Evolutionary conservation across 2,113 vertebrate species (phyloP).

Genomic region (Microtus oregoni): DNA sequence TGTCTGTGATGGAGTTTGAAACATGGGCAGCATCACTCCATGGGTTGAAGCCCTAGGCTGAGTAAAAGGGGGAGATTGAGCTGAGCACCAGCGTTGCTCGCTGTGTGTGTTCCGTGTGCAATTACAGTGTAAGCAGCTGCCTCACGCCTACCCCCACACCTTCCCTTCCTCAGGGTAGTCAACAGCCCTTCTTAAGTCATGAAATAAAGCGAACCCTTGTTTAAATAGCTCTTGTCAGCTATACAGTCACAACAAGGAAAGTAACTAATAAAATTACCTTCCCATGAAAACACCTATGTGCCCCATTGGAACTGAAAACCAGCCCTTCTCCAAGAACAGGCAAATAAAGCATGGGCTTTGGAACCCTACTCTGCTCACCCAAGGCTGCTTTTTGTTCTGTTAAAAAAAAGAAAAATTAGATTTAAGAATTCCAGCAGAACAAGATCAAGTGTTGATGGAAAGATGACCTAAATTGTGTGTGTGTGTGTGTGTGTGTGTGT

Average conservation of each 20-base stretch:
- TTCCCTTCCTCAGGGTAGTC: background rate
- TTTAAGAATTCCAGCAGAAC: background rate
- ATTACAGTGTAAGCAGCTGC: background rate
- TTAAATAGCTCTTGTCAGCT: background rate
- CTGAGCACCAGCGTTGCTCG: too few species aligned
- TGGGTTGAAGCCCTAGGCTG: background rate
- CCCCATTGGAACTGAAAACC: constrained; percentile 18
- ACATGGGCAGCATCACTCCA: background rate
- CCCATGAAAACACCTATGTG: background rate
- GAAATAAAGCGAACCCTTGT: background rate
- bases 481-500: too few species aligned
- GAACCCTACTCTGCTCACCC: constrained; percentile 19
- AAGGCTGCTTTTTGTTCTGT: constrained; percentile 14
- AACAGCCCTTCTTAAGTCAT: background rate
- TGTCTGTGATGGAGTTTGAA: background rate
- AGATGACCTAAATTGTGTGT: background rate
- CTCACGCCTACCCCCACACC: background rate
- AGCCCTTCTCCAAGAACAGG: constrained; percentile 10
- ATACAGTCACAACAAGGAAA: background rate
- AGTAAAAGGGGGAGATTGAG: too few species aligned
- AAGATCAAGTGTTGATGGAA: background rate
- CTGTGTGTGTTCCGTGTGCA: background rate
- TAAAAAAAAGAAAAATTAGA: background rate
- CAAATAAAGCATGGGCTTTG: background rate
- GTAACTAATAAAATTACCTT: background rate